Evolutionary conservation across 2,888 invertebrate species (phyloP).

Genomic region (Cephus pulcher): DNA sequence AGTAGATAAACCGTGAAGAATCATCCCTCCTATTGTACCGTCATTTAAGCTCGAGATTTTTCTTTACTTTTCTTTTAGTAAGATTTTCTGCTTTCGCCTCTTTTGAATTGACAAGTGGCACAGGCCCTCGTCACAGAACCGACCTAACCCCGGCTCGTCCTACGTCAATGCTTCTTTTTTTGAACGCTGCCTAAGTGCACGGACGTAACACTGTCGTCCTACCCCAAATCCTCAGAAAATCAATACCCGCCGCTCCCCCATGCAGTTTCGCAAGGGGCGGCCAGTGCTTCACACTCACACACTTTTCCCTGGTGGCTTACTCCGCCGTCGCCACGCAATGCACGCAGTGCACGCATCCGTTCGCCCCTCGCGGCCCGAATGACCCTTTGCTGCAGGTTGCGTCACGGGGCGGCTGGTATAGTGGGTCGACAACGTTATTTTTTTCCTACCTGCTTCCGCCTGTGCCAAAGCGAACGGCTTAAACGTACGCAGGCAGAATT

Average conservation of each 20-base stretch:
- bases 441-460: neutral
- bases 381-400: neutral
- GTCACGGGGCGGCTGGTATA: neutral
- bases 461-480: neutral
- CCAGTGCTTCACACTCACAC: neutral
- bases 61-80: too few relatives aligned
- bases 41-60: neutral
- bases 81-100: neutral
- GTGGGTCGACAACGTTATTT: neutral
- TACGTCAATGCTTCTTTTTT: neutral
- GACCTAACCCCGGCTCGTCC: neutral
- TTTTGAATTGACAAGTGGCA: neutral
- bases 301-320: neutral
- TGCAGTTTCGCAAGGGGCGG: slow-evolving; percentile 1
- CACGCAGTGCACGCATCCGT: neutral
- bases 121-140: neutral
- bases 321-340: slow-evolving; percentile 11
- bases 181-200: neutral
- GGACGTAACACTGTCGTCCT: slow-evolving; percentile 46
- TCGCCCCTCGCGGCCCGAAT: neutral
- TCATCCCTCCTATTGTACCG: neutral
- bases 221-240: slow-evolving; percentile 52
- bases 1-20: neutral
- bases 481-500: neutral
- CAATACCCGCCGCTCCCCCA: slow-evolving; percentile 35